These are phyloP conservation scores for Magallana ariakensis DNA, from an alignment of 1,140 invertebrate genomes.

Conservation along the genomic window DNA sequence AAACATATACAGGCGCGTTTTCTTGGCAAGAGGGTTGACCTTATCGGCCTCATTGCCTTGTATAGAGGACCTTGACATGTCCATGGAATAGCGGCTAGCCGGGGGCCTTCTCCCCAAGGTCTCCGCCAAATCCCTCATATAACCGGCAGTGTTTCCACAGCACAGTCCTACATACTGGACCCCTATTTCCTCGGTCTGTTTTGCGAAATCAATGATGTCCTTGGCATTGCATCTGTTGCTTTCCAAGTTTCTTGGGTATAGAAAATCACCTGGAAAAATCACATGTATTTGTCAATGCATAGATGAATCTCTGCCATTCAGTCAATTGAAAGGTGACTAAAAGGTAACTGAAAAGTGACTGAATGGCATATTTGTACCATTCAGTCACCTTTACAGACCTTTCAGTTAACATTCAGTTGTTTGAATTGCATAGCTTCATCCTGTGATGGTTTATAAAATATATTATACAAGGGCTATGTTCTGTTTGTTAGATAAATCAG, in stretches of 20 bases:
- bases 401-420: too few species aligned
- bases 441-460: too few species aligned
- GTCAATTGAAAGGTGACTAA: too few species aligned
- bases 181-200: slow-evolving; percentile 61
- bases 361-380: too few species aligned
- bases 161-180: slow-evolving; percentile 68
- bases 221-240: slow-evolving; percentile 41
- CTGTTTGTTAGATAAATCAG: too few species aligned
- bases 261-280: slow-evolving; percentile 38
- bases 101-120: slow-evolving; percentile 55
- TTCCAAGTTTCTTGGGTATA: slow-evolving; percentile 59
- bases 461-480: too few species aligned
- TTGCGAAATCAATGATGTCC: slow-evolving; percentile 58
- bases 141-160: slow-evolving; percentile 64
- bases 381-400: too few species aligned
- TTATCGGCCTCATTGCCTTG: slow-evolving; percentile 39
- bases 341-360: too few species aligned
- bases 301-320: too few species aligned
- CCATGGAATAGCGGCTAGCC: slow-evolving; percentile 49
- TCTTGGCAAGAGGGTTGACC: background rate
- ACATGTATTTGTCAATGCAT: too few species aligned
- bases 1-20: slow-evolving; percentile 31
- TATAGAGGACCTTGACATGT: slow-evolving; percentile 55
- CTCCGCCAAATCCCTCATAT: slow-evolving; percentile 61
- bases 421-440: too few species aligned